Evolutionary conservation across 2,797 vertebrate species (phyloP).

Genomic region (Lophotriccus pileatus): DNA sequence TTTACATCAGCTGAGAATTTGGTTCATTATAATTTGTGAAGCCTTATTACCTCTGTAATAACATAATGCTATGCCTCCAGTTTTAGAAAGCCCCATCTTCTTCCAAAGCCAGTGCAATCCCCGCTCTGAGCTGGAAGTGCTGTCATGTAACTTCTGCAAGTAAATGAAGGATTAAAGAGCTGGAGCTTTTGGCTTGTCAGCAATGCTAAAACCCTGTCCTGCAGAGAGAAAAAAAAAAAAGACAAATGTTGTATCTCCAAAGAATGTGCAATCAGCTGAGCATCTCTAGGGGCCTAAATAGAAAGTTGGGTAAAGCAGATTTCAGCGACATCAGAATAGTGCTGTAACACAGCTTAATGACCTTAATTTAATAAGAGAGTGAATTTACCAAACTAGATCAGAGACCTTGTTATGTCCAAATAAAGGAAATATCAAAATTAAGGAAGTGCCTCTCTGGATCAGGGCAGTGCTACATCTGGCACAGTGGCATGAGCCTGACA

Average conservation of each 20-base stretch:
- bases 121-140: neutral
- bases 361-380: neutral
- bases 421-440: neutral
- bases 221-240: neutral
- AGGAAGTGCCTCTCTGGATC: neutral
- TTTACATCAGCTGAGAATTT: neutral
- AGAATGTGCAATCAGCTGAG: neutral
- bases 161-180: neutral
- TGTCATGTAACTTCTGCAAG: neutral
- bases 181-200: neutral
- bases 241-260: neutral
- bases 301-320: neutral
- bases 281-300: neutral
- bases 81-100: neutral
- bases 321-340: neutral
- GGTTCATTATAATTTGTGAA: neutral
- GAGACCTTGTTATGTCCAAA: neutral
- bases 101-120: neutral
- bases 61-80: neutral
- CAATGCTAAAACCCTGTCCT: neutral
- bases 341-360: neutral
- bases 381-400: neutral
- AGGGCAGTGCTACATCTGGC: accelerated
- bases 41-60: neutral
- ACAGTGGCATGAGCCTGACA: neutral